Evolutionary conservation across 2,113 vertebrate genomes (phyloP), one percentile per base, ranked within the genome.

Genomic region (Amazona vittata): DNA sequence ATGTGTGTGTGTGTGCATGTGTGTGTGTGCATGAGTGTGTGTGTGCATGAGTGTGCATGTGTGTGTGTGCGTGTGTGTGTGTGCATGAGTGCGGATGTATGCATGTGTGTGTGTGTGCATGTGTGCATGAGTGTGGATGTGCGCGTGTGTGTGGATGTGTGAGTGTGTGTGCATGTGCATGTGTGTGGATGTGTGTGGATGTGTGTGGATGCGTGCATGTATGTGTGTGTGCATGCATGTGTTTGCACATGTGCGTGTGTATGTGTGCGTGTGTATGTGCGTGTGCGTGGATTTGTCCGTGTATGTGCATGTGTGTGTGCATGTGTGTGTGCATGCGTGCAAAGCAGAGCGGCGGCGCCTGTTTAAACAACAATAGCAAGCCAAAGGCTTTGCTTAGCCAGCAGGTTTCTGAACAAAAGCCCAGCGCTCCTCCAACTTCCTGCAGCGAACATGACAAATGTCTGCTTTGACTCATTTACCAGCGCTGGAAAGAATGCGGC

Each of bases 361-460:
- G 97, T 98, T 98, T 97, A 97, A 98, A 98, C 98, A 98, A 97
- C 98, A 98, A 98, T 98, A 97, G 97, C 97, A 98, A 97, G 97
- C 97, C 96, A 98, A 98, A 98, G 98, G 98, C 97, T 96, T 97
- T 98, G 98, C 98, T 98, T 98, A 98, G 98, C 98, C 97, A 98
- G 98, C 98, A 98, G 97, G 96, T 98, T 96, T 97, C 96, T 94
- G 97, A 98, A 99, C 98, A 99, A 99, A 98, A 97, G 96, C 96
- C 96, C 95, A 91, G 95, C 96, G 95, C 86, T 98, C 97, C 95
- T 97, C 98, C 97, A 98, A 98, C 97, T 98, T 98, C 97, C 79
- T 94, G 59, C 95, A 97, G 96, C 95, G 96, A 98, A 97, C 96
- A 98, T 98, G 98, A 98, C 98, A 98, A 98, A 99, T 98, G 98